Conservation (phyloP, 2,113 vertebrate species). For the Ophiodon elongatus region DNA sequence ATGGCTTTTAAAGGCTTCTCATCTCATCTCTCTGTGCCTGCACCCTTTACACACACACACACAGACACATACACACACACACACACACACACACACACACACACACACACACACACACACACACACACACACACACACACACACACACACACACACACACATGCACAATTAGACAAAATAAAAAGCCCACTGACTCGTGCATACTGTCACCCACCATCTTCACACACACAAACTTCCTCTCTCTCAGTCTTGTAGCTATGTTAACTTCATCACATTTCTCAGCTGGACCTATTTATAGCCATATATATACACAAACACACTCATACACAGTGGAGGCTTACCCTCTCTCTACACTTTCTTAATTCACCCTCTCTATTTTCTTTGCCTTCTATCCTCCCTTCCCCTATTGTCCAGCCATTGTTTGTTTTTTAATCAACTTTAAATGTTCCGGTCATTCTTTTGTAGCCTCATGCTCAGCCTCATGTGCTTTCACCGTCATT, state of each 20-base stretch:
- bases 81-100: constrained; percentile 22
- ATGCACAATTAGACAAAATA: not conserved
- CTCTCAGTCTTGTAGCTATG: constrained; percentile 1
- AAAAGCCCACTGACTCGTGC: constrained; percentile 32
- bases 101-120: not conserved
- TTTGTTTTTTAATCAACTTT: constrained; percentile 3
- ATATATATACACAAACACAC: not conserved
- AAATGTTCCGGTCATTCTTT: not conserved
- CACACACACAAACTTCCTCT: constrained; percentile 16
- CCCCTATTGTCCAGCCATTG: not conserved
- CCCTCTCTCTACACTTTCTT: constrained; percentile 45
- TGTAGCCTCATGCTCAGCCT: constrained; percentile 5
- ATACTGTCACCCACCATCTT: constrained; percentile 27
- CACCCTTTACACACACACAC: constrained; percentile 6
- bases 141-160: constrained; percentile 27
- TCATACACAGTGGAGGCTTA: constrained; percentile 20
- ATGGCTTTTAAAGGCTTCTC: constrained; percentile 70
- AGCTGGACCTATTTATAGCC: constrained; percentile 45
- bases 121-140: constrained; percentile 15
- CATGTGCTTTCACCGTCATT: not conserved
- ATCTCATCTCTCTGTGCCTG: constrained; percentile 35
- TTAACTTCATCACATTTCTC: constrained; percentile 45
- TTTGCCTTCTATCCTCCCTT: constrained; percentile 10
- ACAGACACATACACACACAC: constrained; percentile 17
- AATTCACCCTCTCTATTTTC: not conserved